Percentiles rank a stretch among this genome's conserved stretches.
Evolutionary conservation across 2,888 invertebrate genomes (phyloP).

Genomic region (Dicyrtomina minuta): DNA sequence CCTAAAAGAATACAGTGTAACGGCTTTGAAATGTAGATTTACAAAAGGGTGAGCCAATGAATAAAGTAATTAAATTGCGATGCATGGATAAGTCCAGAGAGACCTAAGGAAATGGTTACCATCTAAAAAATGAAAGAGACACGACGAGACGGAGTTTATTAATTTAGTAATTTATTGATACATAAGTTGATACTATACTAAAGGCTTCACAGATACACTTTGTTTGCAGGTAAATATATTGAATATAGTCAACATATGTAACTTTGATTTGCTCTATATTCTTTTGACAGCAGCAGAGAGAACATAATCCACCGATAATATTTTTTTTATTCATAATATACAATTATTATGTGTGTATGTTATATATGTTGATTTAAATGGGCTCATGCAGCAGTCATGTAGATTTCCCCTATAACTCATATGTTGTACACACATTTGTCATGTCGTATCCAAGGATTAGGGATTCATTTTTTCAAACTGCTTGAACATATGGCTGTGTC

Average conservation of each 20-base stretch:
- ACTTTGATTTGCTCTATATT: not conserved
- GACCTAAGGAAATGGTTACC: no score
- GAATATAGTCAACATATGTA: slow-evolving; percentile 5
- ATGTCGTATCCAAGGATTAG: not conserved
- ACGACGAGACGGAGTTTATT: no score
- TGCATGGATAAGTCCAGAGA: no score
- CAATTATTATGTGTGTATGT: not conserved
- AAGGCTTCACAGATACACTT: slow-evolving; percentile 28
- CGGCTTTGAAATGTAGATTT: no score
- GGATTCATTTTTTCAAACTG: not conserved
- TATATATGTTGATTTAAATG: not conserved
- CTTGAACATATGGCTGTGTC: not conserved
- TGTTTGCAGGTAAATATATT: slow-evolving; percentile 16
- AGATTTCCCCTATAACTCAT: not conserved
- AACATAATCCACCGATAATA: not conserved
- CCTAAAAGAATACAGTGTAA: no score
- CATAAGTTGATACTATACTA: slow-evolving; percentile 25
- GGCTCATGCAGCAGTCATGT: not conserved
- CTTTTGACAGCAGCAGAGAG: slow-evolving; percentile 7
- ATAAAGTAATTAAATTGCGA: no score
- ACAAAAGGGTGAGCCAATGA: no score
- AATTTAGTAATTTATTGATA: slow-evolving; percentile 24
- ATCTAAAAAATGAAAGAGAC: no score
- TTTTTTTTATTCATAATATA: slow-evolving; percentile 1
- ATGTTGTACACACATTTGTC: not conserved